Conservation (phyloP, 1,140 invertebrate species). For the Drosophila arawakana region DNA sequence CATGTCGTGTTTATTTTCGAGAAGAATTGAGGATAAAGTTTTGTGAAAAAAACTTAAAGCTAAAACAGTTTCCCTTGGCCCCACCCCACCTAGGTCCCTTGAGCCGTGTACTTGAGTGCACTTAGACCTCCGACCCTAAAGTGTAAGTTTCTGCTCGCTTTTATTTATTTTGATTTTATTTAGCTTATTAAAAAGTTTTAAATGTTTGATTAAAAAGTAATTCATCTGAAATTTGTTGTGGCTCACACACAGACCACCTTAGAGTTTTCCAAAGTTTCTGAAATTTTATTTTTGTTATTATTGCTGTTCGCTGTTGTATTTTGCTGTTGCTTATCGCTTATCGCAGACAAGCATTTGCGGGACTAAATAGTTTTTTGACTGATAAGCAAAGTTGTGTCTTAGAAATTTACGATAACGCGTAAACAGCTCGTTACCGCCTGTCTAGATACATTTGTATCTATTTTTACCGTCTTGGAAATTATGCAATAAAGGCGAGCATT, state of each 20-base stretch:
- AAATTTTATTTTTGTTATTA: constrained; percentile 9
- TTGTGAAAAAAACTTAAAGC: constrained; percentile 27
- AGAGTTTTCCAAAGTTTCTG: constrained; percentile 34
- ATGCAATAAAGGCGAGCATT: constrained; percentile 47
- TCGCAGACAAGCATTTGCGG: constrained; percentile 1
- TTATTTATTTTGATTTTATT: constrained; percentile 52
- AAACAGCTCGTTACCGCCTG: background rate
- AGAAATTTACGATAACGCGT: constrained; percentile 13
- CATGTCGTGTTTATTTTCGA: constrained; percentile 6
- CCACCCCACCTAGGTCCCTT: background rate
- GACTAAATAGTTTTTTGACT: constrained; percentile 42
- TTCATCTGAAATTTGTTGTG: constrained; percentile 71
- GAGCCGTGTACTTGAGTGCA: constrained; percentile 48
- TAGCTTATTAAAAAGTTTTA: constrained; percentile 80
- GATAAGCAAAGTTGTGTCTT: constrained; percentile 48
- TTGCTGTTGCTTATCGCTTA: constrained; percentile 9
- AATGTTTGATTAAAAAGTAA: constrained; percentile 80
- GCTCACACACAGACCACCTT: constrained; percentile 28
- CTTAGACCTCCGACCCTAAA: constrained; percentile 24
- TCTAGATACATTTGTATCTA: constrained; percentile 9
- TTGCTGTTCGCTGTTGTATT: too few species aligned
- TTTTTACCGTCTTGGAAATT: constrained; percentile 48
- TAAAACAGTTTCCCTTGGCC: background rate
- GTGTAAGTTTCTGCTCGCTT: constrained; percentile 51
- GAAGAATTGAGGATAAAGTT: constrained; percentile 39